A percentile compares a stretch with the other conserved stretches of the same genome.
Conservation (phyloP, 2,113 vertebrate genomes). For the Solea senegalensis region DNA sequence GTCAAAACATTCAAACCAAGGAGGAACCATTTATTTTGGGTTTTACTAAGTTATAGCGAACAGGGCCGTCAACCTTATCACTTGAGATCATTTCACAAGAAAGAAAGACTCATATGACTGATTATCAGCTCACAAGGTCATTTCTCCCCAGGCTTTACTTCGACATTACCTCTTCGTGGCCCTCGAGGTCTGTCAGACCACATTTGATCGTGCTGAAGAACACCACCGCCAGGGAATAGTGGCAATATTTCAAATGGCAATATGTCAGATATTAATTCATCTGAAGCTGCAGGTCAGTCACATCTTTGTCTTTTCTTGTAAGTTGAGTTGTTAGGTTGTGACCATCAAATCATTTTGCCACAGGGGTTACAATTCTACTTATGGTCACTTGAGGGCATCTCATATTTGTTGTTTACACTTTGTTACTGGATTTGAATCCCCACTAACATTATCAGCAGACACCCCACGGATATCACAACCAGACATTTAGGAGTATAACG, state of each 20-base stretch:
- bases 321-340: no score
- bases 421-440: neutral
- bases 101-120: slow-evolving; percentile 7
- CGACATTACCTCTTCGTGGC: slow-evolving; percentile 18
- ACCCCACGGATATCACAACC: no score
- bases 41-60: neutral
- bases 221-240: slow-evolving; percentile 24
- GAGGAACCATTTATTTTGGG: neutral
- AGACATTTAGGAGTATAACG: no score
- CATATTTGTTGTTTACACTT: neutral
- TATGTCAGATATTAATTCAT: slow-evolving; percentile 38
- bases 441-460: no score
- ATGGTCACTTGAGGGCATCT: neutral
- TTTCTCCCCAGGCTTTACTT: neutral
- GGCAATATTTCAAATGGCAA: slow-evolving; percentile 39
- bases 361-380: neutral
- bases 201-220: slow-evolving; percentile 43
- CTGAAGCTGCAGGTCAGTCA: slow-evolving; percentile 17
- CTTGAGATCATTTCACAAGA: neutral
- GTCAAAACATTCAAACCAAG: slow-evolving; percentile 1
- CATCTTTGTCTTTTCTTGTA: neutral
- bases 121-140: slow-evolving; percentile 11
- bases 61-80: neutral
- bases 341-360: no score
- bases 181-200: slow-evolving; percentile 32